Conservation (phyloP, 2,797 vertebrate species). For the Zenarchopterus dispar region DNA sequence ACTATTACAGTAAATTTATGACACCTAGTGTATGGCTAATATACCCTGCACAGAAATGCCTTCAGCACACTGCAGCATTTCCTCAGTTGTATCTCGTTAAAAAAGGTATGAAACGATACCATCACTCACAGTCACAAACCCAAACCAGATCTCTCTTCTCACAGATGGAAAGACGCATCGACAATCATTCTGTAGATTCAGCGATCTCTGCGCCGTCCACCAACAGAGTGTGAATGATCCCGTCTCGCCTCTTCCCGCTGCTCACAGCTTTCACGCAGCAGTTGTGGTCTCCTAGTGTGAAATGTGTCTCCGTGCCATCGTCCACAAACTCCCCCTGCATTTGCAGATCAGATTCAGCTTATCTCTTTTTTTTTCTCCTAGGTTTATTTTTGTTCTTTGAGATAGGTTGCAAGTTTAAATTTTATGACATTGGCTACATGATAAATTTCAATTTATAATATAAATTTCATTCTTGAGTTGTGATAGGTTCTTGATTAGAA, state of each 20-base stretch:
- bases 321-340: constrained; percentile 96
- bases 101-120: constrained; percentile 7
- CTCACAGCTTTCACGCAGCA: constrained; percentile 98
- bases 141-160: neutral
- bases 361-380: no score
- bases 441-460: no score
- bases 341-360: neutral
- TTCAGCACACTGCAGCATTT: constrained; percentile 2
- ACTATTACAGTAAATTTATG: neutral
- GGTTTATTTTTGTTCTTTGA: no score
- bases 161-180: no score
- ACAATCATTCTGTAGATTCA: constrained; percentile 83
- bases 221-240: constrained; percentile 94
- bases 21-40: constrained; percentile 25
- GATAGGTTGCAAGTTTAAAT: no score
- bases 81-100: constrained; percentile 18
- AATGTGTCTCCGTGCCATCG: constrained; percentile 97
- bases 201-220: constrained; percentile 91
- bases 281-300: constrained; percentile 88
- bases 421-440: no score
- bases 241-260: constrained; percentile 93
- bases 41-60: neutral
- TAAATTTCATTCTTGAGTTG: no score
- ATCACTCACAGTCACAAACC: neutral
- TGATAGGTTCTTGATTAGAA: neutral